phyloP scores from a whole-genome alignment of 2,888 invertebrate genomes.

The Pheosia gnoma region DNA sequence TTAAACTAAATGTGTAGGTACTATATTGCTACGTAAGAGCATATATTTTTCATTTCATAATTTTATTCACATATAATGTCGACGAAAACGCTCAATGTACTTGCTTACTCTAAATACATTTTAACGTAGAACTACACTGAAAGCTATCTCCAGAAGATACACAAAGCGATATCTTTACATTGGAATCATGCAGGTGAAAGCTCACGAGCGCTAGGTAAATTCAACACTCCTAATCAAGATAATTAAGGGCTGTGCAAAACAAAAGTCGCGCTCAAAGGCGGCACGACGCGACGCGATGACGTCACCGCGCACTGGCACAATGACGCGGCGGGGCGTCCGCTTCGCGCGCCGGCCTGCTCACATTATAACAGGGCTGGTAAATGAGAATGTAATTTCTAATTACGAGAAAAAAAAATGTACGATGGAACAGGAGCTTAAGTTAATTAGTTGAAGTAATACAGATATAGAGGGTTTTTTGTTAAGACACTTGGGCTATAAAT shows the following conservation, averaged over 20 bases:
- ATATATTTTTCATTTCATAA: no score
- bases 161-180: constrained; percentile 7
- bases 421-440: no score
- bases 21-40: no score
- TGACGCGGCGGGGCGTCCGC: constrained; percentile 60
- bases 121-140: constrained; percentile 8
- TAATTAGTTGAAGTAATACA: no score
- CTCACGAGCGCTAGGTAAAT: constrained; percentile 32
- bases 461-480: no score
- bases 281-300: constrained; percentile 55
- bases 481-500: no score
- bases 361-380: constrained; percentile 56
- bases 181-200: constrained; percentile 23
- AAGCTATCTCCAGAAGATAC: background rate
- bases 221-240: constrained; percentile 66
- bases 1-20: no score
- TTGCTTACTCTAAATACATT: constrained; percentile 5
- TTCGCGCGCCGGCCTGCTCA: constrained; percentile 55
- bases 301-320: constrained; percentile 57
- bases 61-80: no score
- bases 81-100: no score
- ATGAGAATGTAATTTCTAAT: no score
- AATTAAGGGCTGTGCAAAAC: constrained; percentile 72
- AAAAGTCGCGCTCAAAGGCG: constrained; percentile 65
- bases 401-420: no score